These are phyloP conservation scores for Oreochromis grahami DNA, from an alignment of 2,797 vertebrate genomes.

Conservation along the genomic window DNA sequence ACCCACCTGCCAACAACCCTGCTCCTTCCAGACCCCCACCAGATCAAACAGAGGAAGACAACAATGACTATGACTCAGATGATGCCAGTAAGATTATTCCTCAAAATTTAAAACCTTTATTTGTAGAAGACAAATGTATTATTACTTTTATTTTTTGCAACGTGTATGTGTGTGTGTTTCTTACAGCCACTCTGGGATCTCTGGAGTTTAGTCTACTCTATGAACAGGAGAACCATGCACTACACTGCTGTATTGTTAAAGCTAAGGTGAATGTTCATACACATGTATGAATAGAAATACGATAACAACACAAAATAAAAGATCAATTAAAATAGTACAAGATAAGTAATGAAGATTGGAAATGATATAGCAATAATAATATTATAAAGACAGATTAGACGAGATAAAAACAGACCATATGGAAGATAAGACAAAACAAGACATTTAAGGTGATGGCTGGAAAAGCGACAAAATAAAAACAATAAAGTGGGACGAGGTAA, in stretches of 20 bases:
- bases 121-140: not conserved
- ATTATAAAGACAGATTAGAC: not conserved
- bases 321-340: not conserved
- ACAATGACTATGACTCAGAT: constrained; percentile 90
- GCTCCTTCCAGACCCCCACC: constrained; percentile 42
- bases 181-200: constrained; percentile 86
- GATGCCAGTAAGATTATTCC: constrained; percentile 81
- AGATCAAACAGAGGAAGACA: constrained; percentile 69
- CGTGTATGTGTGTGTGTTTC: not conserved
- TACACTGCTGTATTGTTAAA: constrained; percentile 87
- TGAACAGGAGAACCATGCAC: constrained; percentile 81
- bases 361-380: not conserved
- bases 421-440: not conserved
- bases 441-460: not conserved
- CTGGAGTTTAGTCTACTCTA: constrained; percentile 93
- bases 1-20: constrained; percentile 41
- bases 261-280: constrained; percentile 80
- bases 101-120: not conserved
- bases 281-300: not conserved
- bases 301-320: not conserved
- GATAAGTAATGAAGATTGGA: not conserved
- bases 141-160: not conserved
- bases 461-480: not conserved
- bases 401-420: not conserved
- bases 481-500: not conserved